A percentile compares a stretch with the other conserved stretches of the same genome.
phyloP scores from a whole-genome alignment of 2,797 vertebrate species.

The Synanceia verrucosa region DNA sequence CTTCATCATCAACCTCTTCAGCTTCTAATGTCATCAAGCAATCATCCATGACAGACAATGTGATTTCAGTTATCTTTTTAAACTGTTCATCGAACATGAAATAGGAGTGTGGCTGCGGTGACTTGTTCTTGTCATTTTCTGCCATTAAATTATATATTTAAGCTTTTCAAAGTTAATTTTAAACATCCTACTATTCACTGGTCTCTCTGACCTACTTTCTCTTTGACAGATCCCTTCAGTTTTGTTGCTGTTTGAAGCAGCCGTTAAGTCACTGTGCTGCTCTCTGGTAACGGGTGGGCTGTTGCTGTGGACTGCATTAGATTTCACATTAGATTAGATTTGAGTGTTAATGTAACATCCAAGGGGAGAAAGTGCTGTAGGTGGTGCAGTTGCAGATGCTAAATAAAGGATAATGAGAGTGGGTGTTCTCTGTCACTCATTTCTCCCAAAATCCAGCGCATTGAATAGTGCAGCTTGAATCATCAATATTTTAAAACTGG shows the following conservation, averaged over 20 bases:
- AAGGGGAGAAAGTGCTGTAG: neutral
- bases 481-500: constrained; percentile 18
- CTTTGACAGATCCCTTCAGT: constrained; percentile 7
- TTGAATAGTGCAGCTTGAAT: neutral
- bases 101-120: neutral
- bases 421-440: constrained; percentile 36
- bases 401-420: neutral
- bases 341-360: neutral
- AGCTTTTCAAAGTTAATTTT: neutral
- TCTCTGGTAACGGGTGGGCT: neutral
- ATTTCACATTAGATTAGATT: neutral
- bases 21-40: neutral
- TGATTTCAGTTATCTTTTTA: neutral
- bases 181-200: neutral
- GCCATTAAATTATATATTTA: neutral
- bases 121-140: neutral
- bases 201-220: constrained; percentile 46
- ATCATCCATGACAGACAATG: neutral
- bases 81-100: neutral
- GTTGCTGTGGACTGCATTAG: neutral
- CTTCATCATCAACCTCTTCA: neutral
- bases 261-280: neutral
- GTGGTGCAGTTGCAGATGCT: neutral
- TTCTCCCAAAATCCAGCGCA: neutral
- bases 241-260: constrained; percentile 23